These are phyloP conservation scores for Mormyrus iriodes DNA, from an alignment of 2,113 vertebrate genomes.

Conservation along the genomic window DNA sequence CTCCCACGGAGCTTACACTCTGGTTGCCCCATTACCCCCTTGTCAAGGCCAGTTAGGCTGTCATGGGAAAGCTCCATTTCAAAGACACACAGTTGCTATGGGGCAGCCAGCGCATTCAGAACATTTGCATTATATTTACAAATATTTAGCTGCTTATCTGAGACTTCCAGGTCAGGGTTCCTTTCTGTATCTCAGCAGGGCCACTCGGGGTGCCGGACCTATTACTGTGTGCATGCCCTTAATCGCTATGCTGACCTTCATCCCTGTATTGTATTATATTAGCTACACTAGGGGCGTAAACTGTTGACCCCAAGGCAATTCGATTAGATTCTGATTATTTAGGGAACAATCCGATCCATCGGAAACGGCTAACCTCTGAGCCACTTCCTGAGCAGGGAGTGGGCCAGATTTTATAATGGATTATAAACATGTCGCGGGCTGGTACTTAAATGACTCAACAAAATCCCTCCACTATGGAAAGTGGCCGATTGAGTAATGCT, in stretches of 20 bases:
- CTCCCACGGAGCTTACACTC: background rate
- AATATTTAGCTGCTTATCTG: background rate
- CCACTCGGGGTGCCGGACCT: background rate
- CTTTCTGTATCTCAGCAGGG: background rate
- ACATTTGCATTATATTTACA: background rate
- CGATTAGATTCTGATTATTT: background rate
- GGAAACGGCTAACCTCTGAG: background rate
- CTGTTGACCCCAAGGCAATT: background rate
- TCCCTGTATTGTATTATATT: background rate
- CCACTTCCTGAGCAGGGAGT: background rate
- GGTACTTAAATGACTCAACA: background rate
- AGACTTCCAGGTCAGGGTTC: background rate
- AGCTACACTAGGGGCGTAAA: background rate
- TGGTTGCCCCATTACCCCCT: background rate
- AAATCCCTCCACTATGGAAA: background rate
- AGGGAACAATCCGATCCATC: background rate
- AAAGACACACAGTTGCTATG: background rate
- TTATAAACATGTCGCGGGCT: background rate
- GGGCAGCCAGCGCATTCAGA: background rate
- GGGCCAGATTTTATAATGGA: background rate
- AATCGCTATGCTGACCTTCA: background rate
- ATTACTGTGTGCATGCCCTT: background rate
- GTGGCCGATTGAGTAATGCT: background rate
- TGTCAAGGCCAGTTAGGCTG: background rate
- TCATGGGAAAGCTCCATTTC: background rate